Base-by-base conservation (phyloP, 2,797 vertebrate genomes). In the Naso thynnoides region DNA sequence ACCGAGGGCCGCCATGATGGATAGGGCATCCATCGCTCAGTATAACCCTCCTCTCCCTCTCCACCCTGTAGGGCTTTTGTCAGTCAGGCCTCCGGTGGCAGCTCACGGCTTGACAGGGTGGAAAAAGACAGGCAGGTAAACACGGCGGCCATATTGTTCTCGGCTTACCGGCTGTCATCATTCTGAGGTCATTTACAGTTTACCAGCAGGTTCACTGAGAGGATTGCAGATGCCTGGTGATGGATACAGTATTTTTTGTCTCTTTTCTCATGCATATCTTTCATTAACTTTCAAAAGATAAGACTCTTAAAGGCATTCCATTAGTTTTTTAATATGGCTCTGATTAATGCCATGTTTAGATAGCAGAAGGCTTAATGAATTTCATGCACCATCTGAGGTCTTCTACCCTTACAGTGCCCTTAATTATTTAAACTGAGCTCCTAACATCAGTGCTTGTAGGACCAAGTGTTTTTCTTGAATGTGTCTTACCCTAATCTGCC, bases 131-230 rank as follows among this genome's bases (percentile, higher is more conserved):
- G 85, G 80, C 80, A 81, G 83, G 87, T 85, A 88, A 93, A 87
- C 85, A 90, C 67, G 52, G 78, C 59, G 44, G 79, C 84, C 91
- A 89, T 92, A 94, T 93, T 94, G 92, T 94, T 90, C 86, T 85
- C 70, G 5, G 72, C 66, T 84, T 84, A 76, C 88, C 76, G 18
- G 74, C 86, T 88, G 91, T 85, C 91, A 87, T 76, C 74, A 52
- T 54, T 76, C 78, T 31, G 83, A 89, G 95, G 94, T 95, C 93
- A 84, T 77, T 77, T 85, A 91, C 91, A 94, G 93, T 92, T 94
- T 91, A 94, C 62, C 67, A 53, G 73, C 79, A 53, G 77, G 71
- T 60, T 84, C 65, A 44, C 62, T 62, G 31, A 18, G 62, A 77
- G 76, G 79, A 21, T 53, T 73, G 59, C 50, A 63, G 79, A 75